A percentile compares a stretch with the other conserved stretches of the same genome.
phyloP scores from a whole-genome alignment of 2,797 vertebrate genomes.

The Gambusia yucatana region DNA sequence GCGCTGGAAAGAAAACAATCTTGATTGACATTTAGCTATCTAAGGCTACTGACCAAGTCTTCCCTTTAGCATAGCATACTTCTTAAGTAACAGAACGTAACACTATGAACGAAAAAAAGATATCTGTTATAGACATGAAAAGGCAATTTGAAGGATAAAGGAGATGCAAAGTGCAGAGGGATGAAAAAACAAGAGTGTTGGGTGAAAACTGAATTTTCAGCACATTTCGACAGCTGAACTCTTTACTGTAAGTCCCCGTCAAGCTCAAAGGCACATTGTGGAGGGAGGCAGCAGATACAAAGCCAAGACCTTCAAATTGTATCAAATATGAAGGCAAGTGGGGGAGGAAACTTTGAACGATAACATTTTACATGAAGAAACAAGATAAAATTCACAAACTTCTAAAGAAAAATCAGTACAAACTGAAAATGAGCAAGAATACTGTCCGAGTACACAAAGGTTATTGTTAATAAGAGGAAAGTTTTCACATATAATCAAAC shows the following conservation, averaged over 20 bases:
- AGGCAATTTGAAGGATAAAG: slow-evolving; percentile 29
- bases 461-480: neutral
- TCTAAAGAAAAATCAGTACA: neutral
- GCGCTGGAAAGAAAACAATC: slow-evolving; percentile 75
- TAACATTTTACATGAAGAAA: slow-evolving; percentile 15
- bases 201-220: slow-evolving; percentile 65
- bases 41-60: slow-evolving; percentile 70
- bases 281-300: slow-evolving; percentile 37
- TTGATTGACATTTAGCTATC: slow-evolving; percentile 82
- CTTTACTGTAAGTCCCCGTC: slow-evolving; percentile 42
- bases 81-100: slow-evolving; percentile 75
- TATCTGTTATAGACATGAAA: slow-evolving; percentile 69
- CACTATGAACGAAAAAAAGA: slow-evolving; percentile 66
- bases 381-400: neutral
- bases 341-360: slow-evolving; percentile 12
- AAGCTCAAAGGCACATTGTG: slow-evolving; percentile 32
- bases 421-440: neutral
- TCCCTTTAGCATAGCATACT: slow-evolving; percentile 74
- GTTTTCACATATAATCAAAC: neutral
- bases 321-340: slow-evolving; percentile 1
- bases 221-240: slow-evolving; percentile 64
- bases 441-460: neutral
- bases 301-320: slow-evolving; percentile 28
- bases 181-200: slow-evolving; percentile 63
- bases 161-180: slow-evolving; percentile 49